Base-by-base conservation (phyloP, 2,888 invertebrate genomes). In the Chrysolina haemoptera region DNA sequence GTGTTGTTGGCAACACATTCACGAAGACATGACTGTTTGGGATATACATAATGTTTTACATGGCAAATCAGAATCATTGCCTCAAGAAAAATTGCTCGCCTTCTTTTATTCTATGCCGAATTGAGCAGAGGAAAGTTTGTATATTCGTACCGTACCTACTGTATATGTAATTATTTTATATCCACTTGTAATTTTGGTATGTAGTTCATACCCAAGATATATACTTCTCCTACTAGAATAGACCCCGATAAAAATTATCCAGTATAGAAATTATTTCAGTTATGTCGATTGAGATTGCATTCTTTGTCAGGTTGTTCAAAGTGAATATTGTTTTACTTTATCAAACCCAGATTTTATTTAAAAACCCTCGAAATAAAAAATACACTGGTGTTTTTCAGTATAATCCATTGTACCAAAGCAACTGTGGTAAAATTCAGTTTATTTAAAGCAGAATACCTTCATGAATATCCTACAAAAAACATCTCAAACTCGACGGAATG, bases 201-300 rank as follows among this genome's bases (percentile, higher is more conserved):
- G n/a, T 3, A 22, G 53, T 12, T 53, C 11, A 20, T 53, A 11
- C 18, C 53, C 20, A 20, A 53, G 12, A 20, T 22, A 53, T 53
- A 53, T 53, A 35, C 4, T 35, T 35, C 11, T 53, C 53, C 53
- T 20, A 11, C 20, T 53, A 53, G 53, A 53, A 20, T 53, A 53
- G 18, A 20, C 20, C 53, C 53, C 20, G 11, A 20, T 20, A 18
- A 16, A 53, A 53, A 20, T 18, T 11, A 53, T 20, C 18, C 35
- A 35, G 35, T 4, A 9, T 53, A 53, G 0, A 11, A 53, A 11
- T 20, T 20, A 12, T 12, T 53, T 5, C 18, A 53, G 0, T 53
- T 18, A 20, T 18, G 18, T 53, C 50, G 53, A 53, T 53, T 20
- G 53, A 53, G 53, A 53, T 53, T 53, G 11, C 53, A 20, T 53